Conservation (phyloP, 2,888 invertebrate species). For the Ptilodon capucinus region DNA sequence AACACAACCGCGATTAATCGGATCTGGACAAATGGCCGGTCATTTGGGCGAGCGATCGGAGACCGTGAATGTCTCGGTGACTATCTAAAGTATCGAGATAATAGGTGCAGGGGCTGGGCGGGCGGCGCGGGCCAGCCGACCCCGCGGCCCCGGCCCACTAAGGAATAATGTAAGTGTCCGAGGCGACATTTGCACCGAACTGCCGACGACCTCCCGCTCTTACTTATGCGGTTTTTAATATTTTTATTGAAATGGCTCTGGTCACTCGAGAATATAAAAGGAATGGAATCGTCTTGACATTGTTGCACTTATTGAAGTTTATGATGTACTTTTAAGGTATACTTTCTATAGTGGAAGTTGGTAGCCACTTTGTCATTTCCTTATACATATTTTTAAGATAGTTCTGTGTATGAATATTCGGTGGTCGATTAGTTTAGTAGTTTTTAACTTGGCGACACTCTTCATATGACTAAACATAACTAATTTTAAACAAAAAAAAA, state of each 20-base stretch:
- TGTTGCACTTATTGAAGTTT: too few species aligned
- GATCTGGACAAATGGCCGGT: slow-evolving; percentile 78
- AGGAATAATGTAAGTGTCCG: slow-evolving; percentile 80
- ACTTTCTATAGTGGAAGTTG: too few species aligned
- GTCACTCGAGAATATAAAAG: slow-evolving; percentile 52
- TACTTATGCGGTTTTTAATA: slow-evolving; percentile 83
- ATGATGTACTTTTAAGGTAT: too few species aligned
- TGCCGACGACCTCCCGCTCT: slow-evolving; percentile 80
- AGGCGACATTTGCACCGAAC: slow-evolving; percentile 82
- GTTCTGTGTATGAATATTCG: too few species aligned
- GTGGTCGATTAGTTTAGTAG: too few species aligned
- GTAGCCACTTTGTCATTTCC: too few species aligned
- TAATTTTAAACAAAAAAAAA: too few species aligned
- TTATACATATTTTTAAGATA: too few species aligned
- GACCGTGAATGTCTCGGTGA: slow-evolving; percentile 71
- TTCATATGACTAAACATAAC: too few species aligned
- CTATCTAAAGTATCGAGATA: slow-evolving; percentile 83
- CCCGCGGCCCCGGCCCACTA: slow-evolving; percentile 52
- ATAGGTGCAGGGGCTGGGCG: slow-evolving; percentile 61
- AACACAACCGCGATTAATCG: slow-evolving; percentile 80
- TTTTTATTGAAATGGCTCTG: slow-evolving; percentile 85
- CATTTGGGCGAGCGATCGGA: slow-evolving; percentile 74
- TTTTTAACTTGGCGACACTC: too few species aligned
- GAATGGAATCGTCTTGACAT: slow-evolving; percentile 35
- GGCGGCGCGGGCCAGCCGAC: slow-evolving; percentile 25